Base-by-base conservation (phyloP, 2,888 invertebrate species). In the Isotomurus palustris region DNA sequence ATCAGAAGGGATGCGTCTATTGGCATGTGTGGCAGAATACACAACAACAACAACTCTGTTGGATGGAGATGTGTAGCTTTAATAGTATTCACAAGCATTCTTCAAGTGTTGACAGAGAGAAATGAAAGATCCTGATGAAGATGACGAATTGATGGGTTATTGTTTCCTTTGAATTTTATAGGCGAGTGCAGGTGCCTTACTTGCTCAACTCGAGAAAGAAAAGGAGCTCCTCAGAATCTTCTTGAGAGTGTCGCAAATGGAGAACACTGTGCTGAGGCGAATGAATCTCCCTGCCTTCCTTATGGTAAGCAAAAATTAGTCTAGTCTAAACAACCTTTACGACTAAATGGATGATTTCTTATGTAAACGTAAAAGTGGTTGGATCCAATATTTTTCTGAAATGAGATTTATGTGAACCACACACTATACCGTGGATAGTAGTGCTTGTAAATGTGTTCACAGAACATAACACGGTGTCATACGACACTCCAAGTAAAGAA, bases 261-360 rank as follows among this genome's bases (percentile, higher is more conserved):
- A 95, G 76, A 95, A 95, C 76, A 84, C 89, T 21, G 87, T 92
- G 64, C 78, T 95, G 69, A 81, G 95, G 70, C 82, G 94, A 71
- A 95, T 95, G 94, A 94, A 94, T 76, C 81, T 96, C 47, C 92
- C 94, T 78, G 93, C 95, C n/a, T 96, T 95, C 78, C 83, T 95
- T 55, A 95, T 95, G 93, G 93, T 91, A 76, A 76, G 78, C 71
- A 19, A 5, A 14, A 19, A 19, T 40, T n/a, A n/a, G n/a, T 40
- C 19, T 6, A 19, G 19, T 8, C 8, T 6, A 17, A 40, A 40
- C 10, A 12, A 19, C n/a, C n/a, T n/a, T n/a, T n/a, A n/a, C n/a
- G n/a, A n/a, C 41, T 40, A 17, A 17, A 40, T 40, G 41, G n/a
- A 12, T 40, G 41, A 40, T n/a, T n/a, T n/a, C n/a, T n/a, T n/a